These are phyloP conservation scores for Steinernema hermaphroditum DNA, from an alignment of 2,888 invertebrate genomes.

Conservation along the genomic window DNA sequence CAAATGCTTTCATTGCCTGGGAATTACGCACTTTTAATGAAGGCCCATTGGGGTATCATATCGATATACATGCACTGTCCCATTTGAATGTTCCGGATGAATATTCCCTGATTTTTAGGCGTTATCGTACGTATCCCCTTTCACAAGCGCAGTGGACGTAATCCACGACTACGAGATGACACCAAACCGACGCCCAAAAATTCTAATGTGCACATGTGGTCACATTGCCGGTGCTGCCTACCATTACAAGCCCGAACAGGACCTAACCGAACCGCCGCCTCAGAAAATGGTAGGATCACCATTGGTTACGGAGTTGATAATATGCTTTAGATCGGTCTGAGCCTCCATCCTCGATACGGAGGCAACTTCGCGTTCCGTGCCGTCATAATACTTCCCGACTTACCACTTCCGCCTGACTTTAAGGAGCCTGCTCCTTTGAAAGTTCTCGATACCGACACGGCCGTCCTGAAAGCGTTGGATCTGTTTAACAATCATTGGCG, in stretches of 20 bases:
- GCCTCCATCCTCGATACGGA: conserved; percentile 70
- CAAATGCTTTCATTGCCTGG: too few species aligned
- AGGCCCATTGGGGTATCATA: too few species aligned
- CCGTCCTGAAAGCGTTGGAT: conserved; percentile 67
- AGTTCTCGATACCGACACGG: conserved; percentile 32
- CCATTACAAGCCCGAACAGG: conserved; percentile 51
- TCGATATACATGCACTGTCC: too few species aligned
- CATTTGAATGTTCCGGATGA: too few species aligned
- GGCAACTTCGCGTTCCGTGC: conserved; percentile 71
- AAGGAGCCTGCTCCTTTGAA: not conserved
- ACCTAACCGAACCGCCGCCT: not conserved
- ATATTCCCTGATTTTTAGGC: not conserved
- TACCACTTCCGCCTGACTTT: conserved; percentile 38
- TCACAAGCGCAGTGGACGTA: conserved; percentile 39
- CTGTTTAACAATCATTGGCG: conserved; percentile 70
- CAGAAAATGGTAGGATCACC: not conserved
- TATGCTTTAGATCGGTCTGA: conserved; percentile 66
- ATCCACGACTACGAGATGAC: conserved; percentile 71
- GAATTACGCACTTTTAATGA: too few species aligned
- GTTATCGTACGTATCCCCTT: not conserved
- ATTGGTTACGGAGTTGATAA: too few species aligned
- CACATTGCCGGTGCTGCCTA: conserved; percentile 69
- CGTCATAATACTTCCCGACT: conserved; percentile 67
- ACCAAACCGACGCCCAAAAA: conserved; percentile 69
- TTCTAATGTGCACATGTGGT: conserved; percentile 71